A percentile compares a stretch with the other conserved stretches of the same genome.
These are phyloP conservation scores for Theodoxus fluviatilis DNA, from an alignment of 2,888 invertebrate species.

Conservation along the genomic window DNA sequence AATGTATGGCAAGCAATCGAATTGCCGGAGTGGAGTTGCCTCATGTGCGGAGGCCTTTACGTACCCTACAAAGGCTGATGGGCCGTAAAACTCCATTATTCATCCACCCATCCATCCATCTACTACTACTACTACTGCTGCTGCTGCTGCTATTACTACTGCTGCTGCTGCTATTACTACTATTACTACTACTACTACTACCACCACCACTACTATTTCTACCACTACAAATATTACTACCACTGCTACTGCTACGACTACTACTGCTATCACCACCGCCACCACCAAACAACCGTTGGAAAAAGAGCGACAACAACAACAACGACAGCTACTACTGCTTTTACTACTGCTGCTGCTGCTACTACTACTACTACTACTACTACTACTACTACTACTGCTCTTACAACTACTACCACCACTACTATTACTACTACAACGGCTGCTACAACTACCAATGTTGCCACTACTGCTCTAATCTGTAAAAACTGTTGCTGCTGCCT, in stretches of 20 bases:
- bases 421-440: neutral
- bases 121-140: slow-evolving; percentile 26
- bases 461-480: neutral
- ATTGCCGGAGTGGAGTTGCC: too few species aligned
- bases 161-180: slow-evolving; percentile 24
- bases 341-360: neutral
- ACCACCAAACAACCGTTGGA: neutral
- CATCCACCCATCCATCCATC: too few species aligned
- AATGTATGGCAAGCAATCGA: too few species aligned
- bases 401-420: neutral
- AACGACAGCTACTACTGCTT: neutral
- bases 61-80: too few species aligned
- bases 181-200: slow-evolving; percentile 27
- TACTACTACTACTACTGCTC: neutral
- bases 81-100: too few species aligned
- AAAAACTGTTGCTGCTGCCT: too few species aligned
- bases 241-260: slow-evolving; percentile 27
- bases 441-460: neutral
- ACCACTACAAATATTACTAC: slow-evolving; percentile 24
- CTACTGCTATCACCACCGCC: slow-evolving; percentile 22
- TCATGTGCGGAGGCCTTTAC: too few species aligned
- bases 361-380: neutral
- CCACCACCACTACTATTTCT: slow-evolving; percentile 23
- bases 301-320: neutral
- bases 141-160: slow-evolving; percentile 25